Evolutionary conservation across 2,888 invertebrate species (phyloP).

Genomic region (Pristionchus mayeri): DNA sequence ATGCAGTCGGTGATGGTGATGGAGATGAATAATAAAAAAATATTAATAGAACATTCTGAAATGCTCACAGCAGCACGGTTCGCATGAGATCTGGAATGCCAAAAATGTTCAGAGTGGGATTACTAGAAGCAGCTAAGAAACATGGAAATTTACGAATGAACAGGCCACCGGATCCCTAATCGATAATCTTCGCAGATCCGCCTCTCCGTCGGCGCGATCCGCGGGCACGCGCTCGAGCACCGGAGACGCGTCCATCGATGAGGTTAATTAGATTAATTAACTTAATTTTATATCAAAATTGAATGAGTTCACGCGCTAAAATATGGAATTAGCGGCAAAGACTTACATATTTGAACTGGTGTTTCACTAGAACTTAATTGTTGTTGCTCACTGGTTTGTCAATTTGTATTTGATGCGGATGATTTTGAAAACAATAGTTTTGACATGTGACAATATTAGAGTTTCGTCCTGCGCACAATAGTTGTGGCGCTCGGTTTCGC

Average conservation of each 20-base stretch:
- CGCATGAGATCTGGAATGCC: too few relatives aligned
- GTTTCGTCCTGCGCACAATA: background rate
- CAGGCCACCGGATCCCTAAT: background rate
- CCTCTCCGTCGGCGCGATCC: slow-evolving; percentile 6
- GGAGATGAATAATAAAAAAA: background rate
- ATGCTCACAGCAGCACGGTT: too few relatives aligned
- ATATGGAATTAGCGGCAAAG: background rate
- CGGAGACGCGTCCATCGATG: background rate
- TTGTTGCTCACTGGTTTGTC: background rate
- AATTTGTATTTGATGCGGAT: background rate
- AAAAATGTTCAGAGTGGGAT: too few relatives aligned
- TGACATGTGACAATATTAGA: background rate
- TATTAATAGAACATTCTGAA: too few relatives aligned
- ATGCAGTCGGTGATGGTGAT: background rate
- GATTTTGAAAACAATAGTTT: background rate
- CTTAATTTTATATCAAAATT: background rate
- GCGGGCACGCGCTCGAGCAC: slow-evolving; percentile 16
- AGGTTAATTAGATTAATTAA: background rate
- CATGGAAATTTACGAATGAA: background rate
- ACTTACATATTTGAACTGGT: too few relatives aligned
- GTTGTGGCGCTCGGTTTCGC: too few relatives aligned
- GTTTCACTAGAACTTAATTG: background rate
- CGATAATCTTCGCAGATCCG: slow-evolving; percentile 1
- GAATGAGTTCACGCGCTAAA: background rate
- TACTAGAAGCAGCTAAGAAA: background rate